Base-by-base conservation (phyloP, 2,888 invertebrate genomes). In the Pandemis corylana region DNA sequence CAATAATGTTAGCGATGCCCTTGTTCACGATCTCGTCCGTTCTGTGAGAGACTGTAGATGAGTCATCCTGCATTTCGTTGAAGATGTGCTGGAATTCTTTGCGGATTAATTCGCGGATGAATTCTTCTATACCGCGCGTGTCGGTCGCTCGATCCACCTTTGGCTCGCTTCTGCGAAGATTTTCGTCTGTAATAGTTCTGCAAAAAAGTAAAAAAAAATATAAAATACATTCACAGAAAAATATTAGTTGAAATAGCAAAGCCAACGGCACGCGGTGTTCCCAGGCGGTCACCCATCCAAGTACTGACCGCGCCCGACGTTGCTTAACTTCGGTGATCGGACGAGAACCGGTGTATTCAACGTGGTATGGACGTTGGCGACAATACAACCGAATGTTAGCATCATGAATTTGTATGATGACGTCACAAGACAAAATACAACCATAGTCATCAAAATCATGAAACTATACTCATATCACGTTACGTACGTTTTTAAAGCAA, bases 61-160 rank as follows among this genome's bases (percentile, higher is more conserved):
- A 53, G 13, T 90, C 89, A 76, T 92, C 91, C 0, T 89, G 81
- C 72, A 89, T 85, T 76, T 92, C 92, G 66, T 86, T 86, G 1
- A 91, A 65, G 7, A 93, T 76, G 53, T 90, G 86, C 66, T 92
- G 90, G 77, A 94, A 89, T 75, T 94, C 93, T 62, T 89, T 92
- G 7, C 92, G 87, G 51, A 94, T 93, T 28, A 95, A 80, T 5
- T 91, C 90, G 76, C 88, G 84, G 44, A 94, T 93, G 73, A 90
- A 93, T 7, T 93, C 92, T 74, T 95, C 94, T 7, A 94, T 92
- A 77, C 90, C 87, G 59, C 78, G 81, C 0, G 95, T 94, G 81
- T 94, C 94, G 0, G 94, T 94, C 10, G 92, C 82, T 79, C 87
- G 91, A 76, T 94, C 93, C 15, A 85, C 82, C 77, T 87, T 93